Percentiles rank a stretch among this genome's conserved stretches.
Evolutionary conservation across 1,140 invertebrate species (phyloP).

Genomic region (Pygmarrhopalites habei): DNA sequence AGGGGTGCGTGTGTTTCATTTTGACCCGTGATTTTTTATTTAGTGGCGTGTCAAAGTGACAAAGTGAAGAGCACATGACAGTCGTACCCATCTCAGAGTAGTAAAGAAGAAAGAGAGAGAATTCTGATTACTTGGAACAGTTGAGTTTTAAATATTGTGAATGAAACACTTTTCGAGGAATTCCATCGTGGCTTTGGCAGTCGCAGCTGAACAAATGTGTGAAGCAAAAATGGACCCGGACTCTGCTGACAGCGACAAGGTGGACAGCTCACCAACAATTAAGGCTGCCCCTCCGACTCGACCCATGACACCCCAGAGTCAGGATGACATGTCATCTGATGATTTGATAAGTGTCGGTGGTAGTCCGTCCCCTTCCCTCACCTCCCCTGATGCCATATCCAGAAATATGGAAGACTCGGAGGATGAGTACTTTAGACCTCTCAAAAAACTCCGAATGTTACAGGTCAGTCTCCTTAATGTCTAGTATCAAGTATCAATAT

Average conservation of each 20-base stretch:
- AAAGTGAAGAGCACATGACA: no score
- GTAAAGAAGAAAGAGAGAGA: no score
- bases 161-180: slow-evolving; percentile 15
- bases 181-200: background rate
- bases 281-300: background rate
- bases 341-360: slow-evolving; percentile 38
- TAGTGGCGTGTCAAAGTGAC: no score
- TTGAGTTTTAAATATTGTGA: no score
- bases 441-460: slow-evolving; percentile 76
- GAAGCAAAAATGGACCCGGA: slow-evolving; percentile 40
- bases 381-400: slow-evolving; percentile 26
- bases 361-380: slow-evolving; percentile 34
- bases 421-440: slow-evolving; percentile 77
- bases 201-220: slow-evolving; percentile 38
- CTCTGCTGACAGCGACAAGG: slow-evolving; percentile 37
- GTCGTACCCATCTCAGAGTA: no score
- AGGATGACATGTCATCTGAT: slow-evolving; percentile 36
- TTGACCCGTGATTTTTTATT: no score
- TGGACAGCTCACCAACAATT: slow-evolving; percentile 17
- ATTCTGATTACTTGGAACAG: no score
- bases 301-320: slow-evolving; percentile 35
- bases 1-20: no score
- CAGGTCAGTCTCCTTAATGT: slow-evolving; percentile 40
- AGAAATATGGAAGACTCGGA: slow-evolving; percentile 40
- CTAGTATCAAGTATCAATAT: no score